Evolutionary conservation across 2,888 invertebrate species (phyloP).

Genomic region (Apamea sordens): DNA sequence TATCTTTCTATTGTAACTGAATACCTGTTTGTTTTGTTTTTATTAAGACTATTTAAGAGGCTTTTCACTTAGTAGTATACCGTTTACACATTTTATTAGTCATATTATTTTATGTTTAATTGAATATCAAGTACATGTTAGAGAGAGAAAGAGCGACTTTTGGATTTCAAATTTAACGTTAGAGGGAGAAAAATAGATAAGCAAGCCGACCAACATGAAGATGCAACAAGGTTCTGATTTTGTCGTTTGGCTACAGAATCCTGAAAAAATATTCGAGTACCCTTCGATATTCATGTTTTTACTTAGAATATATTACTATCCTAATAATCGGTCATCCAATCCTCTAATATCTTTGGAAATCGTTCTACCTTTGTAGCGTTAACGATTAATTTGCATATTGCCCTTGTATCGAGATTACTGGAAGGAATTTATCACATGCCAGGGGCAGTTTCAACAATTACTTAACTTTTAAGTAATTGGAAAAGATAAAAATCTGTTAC

Average conservation of each 20-base stretch:
- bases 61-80: background rate
- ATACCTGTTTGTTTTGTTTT: background rate
- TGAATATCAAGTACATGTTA: background rate
- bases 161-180: background rate
- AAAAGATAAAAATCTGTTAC: slow-evolving; percentile 28
- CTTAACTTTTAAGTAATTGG: slow-evolving; percentile 61
- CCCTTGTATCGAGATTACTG: slow-evolving; percentile 47
- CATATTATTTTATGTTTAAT: slow-evolving; percentile 10
- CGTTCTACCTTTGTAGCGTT: slow-evolving; percentile 16
- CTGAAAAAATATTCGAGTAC: background rate
- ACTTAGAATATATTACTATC: background rate
- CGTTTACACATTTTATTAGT: background rate
- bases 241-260: background rate
- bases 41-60: background rate
- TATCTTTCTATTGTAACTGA: background rate
- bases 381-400: slow-evolving; percentile 50
- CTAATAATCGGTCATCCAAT: slow-evolving; percentile 6
- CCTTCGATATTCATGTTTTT: slow-evolving; percentile 21
- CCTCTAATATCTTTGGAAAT: slow-evolving; percentile 19
- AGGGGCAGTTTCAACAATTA: slow-evolving; percentile 45
- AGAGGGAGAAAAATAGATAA: background rate
- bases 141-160: background rate
- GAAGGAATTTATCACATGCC: slow-evolving; percentile 51
- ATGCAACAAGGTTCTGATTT: background rate
- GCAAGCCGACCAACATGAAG: background rate